Evolutionary conservation across 2,797 vertebrate species (phyloP), one percentile per base, ranked within the genome.

Genomic region (Darevskia mixta): DNA sequence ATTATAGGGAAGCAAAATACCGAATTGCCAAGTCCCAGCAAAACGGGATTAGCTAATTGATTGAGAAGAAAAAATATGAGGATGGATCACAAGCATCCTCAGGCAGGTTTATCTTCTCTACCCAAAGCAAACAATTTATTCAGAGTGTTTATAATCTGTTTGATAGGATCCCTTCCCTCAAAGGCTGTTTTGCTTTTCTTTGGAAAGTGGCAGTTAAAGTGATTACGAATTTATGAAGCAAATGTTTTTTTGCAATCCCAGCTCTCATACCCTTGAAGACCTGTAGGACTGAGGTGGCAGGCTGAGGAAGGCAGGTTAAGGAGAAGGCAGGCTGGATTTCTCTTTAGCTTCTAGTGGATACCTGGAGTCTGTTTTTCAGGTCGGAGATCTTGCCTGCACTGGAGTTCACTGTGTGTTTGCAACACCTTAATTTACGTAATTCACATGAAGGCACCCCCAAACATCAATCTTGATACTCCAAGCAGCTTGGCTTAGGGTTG

Each of bases 31-130:
- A 0, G 9, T 83, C 86, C 86, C 79, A 84, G 83, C 89, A 91
- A 92, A 76, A 91, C 32, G 0, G 3, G 86, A 91, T 94, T 94
- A 90, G 76, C n/a, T 93, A 95, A 95, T 78, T 94, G 88, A 92
- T 88, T 92, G 83, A 0, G 0, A 91, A 94, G 88, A 84, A 76
- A 92, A 55, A 93, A 89, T 82, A 89, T 11, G 76, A 85, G 81
- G 49, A n/a, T 88, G n/a, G 79, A 86, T 82, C 55, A 82, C 61
- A 91, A 86, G 45, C 84, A 4, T 6, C 72, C 91, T 91, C 81
- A 90, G 76, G 73, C 49, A 86, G 35, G 35, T 87, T 18, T 69
- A 77, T 23, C 55, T 0, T 0, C 32, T 71, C 82, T 23, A 11
- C 5, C 85, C 29, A 85, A 87, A 87, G 32, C 85, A 83, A 87